Evolutionary conservation across 2,888 invertebrate species (phyloP).

Genomic region (Hetaerina titia): DNA sequence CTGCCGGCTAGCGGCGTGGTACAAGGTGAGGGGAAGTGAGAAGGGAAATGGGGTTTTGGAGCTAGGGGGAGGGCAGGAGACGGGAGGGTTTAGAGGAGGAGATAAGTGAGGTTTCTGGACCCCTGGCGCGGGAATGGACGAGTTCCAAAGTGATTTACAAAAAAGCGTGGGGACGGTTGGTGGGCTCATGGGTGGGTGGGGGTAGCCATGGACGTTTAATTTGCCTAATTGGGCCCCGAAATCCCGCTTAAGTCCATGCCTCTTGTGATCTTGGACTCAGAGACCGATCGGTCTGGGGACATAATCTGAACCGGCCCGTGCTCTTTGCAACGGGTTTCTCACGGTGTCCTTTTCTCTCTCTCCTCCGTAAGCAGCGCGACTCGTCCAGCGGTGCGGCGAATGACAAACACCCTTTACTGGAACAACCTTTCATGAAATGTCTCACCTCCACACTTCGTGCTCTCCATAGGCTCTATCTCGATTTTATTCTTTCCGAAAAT

Average conservation of each 20-base stretch:
- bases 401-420: too few relatives aligned
- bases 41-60: neutral
- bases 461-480: too few relatives aligned
- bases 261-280: neutral
- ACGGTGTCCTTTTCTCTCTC: too few relatives aligned
- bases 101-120: neutral
- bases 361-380: too few relatives aligned
- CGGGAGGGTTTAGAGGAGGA: neutral
- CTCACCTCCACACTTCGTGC: too few relatives aligned
- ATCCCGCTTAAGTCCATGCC: neutral
- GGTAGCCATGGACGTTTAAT: slow-evolving; percentile 9
- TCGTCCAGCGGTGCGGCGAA: too few relatives aligned
- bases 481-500: too few relatives aligned
- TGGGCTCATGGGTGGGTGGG: neutral
- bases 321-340: neutral
- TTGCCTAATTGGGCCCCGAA: slow-evolving; percentile 13
- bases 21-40: neutral
- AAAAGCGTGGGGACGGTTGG: neutral
- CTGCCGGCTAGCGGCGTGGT: neutral
- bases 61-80: neutral
- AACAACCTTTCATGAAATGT: too few relatives aligned
- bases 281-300: neutral
- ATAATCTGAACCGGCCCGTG: neutral
- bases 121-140: neutral
- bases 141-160: neutral